Evolutionary conservation across 2,888 invertebrate genomes (phyloP).

Genomic region (Shargacucullia verbasci): DNA sequence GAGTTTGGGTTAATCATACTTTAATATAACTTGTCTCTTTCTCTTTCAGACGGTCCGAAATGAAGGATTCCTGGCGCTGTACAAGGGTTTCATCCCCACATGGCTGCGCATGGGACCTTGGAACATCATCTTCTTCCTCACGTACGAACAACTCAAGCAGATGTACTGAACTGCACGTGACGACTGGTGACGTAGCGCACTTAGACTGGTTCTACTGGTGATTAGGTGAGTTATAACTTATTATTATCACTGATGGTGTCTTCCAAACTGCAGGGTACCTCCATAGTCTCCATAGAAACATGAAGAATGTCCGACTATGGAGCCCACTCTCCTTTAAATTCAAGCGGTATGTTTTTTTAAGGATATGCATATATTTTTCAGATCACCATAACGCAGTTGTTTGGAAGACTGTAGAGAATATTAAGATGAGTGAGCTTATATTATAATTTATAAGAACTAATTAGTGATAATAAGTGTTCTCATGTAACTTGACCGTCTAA

Average conservation of each 20-base stretch:
- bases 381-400: conserved; percentile 29
- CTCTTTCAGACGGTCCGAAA: conserved; percentile 92
- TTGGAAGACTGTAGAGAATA: conserved; percentile 13
- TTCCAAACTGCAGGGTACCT: too few relatives aligned
- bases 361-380: too few relatives aligned
- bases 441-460: background rate
- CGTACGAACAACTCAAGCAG: conserved; percentile 96
- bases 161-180: conserved; percentile 84
- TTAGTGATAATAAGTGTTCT: conserved; percentile 21
- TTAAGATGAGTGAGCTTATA: conserved; percentile 47
- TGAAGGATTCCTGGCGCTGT: conserved; percentile 96
- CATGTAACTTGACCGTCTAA: conserved; percentile 1
- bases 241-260: too few relatives aligned
- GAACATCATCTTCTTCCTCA: conserved; percentile 98
- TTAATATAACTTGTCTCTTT: too few relatives aligned
- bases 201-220: conserved; percentile 20
- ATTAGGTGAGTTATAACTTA: conserved; percentile 30
- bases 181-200: background rate
- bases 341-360: too few relatives aligned
- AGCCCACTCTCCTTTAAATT: too few relatives aligned
- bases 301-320: too few relatives aligned
- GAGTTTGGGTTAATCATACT: too few relatives aligned
- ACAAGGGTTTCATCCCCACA: conserved; percentile 98
- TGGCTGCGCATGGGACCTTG: conserved; percentile 98
- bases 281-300: too few relatives aligned